Base-by-base conservation (phyloP, 2,113 vertebrate species). In the Dicentrarchus labrax region DNA sequence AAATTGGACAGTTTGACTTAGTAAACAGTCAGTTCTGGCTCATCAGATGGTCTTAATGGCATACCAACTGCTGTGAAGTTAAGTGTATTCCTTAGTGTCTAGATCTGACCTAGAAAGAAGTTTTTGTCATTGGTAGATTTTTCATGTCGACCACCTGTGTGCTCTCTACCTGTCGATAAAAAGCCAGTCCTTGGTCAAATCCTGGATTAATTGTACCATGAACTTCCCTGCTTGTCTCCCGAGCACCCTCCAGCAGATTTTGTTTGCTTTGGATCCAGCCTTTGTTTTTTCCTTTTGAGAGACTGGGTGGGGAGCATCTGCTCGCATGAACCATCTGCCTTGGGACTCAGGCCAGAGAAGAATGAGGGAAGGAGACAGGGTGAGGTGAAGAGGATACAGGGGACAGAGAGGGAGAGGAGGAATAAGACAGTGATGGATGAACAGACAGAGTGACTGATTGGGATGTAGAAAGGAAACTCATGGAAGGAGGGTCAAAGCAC, bases 281-380 rank as follows among this genome's bases (percentile, higher is more conserved):
- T 91, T 88, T 85, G 74, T 87, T 84, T 91, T 91, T 78, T 72
- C 72, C 87, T 13, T 8, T 68, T 1, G 21, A 81, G 86, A 83
- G 57, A 78, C 78, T 45, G 87, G 90, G 87, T 80, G 91, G 90
- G 83, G 82, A 87, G 86, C 93, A 91, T 93, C 92, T 93, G 93
- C 85, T 91, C 68, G 81, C 78, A 81, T 74, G 75, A 86, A 91
- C 93, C 91, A 91, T 93, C 92, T 93, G 94, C 80, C 88, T 88
- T 87, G 69, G 88, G 90, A 92, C 56, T 39, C 57, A 41, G 72
- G 92, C 94, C 94, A 94, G 89, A 70, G 60, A 86, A 82, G 88
- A 88, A 83, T n/a, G 82, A 81, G 82, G 65, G 67, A 75, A 78
- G 75, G 72, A 84, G 50, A 50, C 19, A 56, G 67, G 36, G 77